Base-by-base conservation (phyloP, 2,113 vertebrate genomes). In the Apistogramma diplotaenia region DNA sequence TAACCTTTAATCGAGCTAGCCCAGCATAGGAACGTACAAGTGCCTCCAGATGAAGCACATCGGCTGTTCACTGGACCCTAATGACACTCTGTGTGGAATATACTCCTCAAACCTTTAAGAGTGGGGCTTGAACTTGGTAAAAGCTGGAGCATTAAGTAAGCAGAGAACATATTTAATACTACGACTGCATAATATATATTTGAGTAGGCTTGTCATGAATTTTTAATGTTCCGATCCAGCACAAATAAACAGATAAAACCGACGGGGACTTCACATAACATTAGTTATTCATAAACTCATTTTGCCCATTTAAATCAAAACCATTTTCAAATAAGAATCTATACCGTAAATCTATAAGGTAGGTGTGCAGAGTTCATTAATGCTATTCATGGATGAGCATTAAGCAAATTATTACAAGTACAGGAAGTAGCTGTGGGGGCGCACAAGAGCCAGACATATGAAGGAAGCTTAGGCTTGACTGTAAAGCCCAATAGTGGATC, bases 261-360 rank as follows among this genome's bases (percentile, higher is more conserved):
- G 62, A 49, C 31, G 12, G 58, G 67, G 82, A 71, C 87, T 93
- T 88, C 89, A 89, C 59, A 79, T 59, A 60, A 51, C 79, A 89
- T 93, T 85, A 87, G 82, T 86, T 90, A 93, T 93, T 91, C 83
- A 94, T 92, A 74, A 77, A 78, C 82, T 79, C 62, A 88, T 88
- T 87, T 83, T 76, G 73, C 72, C 62, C 29, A 73, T 46, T 82
- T 61, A 85, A 70, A 70, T 85, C 43, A 67, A 53, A 65, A 37
- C 33, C 3, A n/a, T 53, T 58, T 54, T 54, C 13, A 33, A 76
- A 79, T 59, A 82, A 54, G 43, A 59, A 61, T 31, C 21, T 49
- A 33, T 18, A 67, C 12, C 67, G 46, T 5, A 58, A 80, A 55
- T 78, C 76, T 65, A 51, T 53, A 23, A 75, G 54, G 23, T 8